A percentile compares a stretch with the other conserved stretches of the same genome.
Conservation (phyloP, 2,797 vertebrate genomes). For the Megalops cyprinoides region DNA sequence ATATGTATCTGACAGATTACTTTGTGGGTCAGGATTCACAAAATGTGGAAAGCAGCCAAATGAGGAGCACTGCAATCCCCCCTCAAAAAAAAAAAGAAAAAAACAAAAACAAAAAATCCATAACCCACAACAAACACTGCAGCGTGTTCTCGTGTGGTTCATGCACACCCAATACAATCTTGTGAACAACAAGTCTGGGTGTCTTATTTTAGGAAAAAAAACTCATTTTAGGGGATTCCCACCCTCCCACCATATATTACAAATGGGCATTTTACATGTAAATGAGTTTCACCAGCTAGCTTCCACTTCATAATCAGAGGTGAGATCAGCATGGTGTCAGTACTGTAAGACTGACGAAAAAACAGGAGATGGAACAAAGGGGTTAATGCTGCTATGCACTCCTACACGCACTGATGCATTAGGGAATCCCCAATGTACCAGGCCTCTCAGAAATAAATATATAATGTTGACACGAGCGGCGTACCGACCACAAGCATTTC, state of each 20-base stretch:
- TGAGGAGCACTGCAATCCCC: not conserved
- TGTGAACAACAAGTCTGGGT: constrained; percentile 6
- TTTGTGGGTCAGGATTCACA: not conserved
- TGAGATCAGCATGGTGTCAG: constrained; percentile 53
- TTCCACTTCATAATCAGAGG: constrained; percentile 48
- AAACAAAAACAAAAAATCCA: not conserved
- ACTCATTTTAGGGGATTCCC: constrained; percentile 60
- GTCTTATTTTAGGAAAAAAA: constrained; percentile 31
- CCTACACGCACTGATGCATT: constrained; percentile 39
- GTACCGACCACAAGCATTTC: not conserved
- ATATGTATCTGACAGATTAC: not conserved
- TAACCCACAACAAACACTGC: no score
- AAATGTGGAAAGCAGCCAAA: not conserved
- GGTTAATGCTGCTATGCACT: constrained; percentile 61
- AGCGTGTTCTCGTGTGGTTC: not conserved
- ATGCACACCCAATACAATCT: constrained; percentile 9
- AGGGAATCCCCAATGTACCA: constrained; percentile 63
- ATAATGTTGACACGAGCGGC: not conserved
- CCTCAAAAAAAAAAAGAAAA: not conserved
- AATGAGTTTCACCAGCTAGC: constrained; percentile 52
- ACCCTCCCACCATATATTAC: constrained; percentile 37
- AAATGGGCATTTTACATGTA: constrained; percentile 43
- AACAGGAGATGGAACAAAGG: constrained; percentile 58
- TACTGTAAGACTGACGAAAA: constrained; percentile 52
- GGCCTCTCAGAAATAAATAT: constrained; percentile 23